Evolutionary conservation across 2,113 vertebrate genomes (phyloP), one percentile per base, ranked within the genome.

Genomic region (rabbit (Oryctolagus cuniculus)): DNA sequence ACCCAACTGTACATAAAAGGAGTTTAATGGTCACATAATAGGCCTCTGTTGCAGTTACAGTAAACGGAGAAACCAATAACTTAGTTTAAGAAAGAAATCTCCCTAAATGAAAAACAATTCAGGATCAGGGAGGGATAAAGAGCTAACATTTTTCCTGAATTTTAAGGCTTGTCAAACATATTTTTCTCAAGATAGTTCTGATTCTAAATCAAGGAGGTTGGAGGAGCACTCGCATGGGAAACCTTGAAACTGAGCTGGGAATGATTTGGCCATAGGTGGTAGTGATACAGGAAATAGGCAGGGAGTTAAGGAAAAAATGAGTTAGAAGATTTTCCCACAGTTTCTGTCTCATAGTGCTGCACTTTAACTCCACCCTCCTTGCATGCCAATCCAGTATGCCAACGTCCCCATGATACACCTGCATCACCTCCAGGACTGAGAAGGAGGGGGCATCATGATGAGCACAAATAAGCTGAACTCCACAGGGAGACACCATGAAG

Each of bases 111-210:
- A 91, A 91, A 95, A 69, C 0, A 77, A 12, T 31, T 82, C 8
- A 64, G 36, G 58, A 70, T 90, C 66, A 86, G 13, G 58, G 25
- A 88, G 22, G 11, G 16, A 34, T 74, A 92, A 88, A 83, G 38
- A 82, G 66, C 38, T 89, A 90, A 69, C 55, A 83, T 77, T 96
- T 95, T 80, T 2, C 24, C 53, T 78, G 10, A 80, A 80, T 79
- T 88, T 83, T 82, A 90, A 96, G 63, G 31, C 10, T 77, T 69
- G 25, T 89, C 69, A 89, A 94, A 89, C 6, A 19, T 69, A 69
- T 80, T 96, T 91, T 93, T 73, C 29, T 83, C 63, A 87, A 94
- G 74, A 74, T 72, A 25, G 21, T 29, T 86, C 80, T 92, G 93
- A 74, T 64, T 79, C 55, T 89, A 86, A 85, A 67, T 75, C 3